Evolutionary conservation across 2,888 invertebrate genomes (phyloP), one percentile per base, ranked within the genome.

Genomic region (Endotricha flammealis): DNA sequence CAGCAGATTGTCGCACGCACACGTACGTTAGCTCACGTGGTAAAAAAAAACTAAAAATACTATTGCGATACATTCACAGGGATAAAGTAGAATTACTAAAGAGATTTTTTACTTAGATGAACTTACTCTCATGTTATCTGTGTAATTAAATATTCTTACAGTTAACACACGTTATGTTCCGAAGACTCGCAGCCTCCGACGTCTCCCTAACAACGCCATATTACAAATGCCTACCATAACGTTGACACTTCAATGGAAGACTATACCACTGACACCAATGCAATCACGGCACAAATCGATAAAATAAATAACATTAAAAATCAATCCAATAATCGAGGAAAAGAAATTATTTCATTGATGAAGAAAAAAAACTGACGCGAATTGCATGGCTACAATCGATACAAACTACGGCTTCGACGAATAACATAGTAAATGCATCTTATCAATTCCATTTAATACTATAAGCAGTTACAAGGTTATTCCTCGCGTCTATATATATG

Each of bases 181-280:
- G 37, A 16, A 16, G 20, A 20, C 20, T 20, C 20, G 8, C 20
- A 20, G 20, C 7, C 2, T 2, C n/a, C 20, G 8, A 6, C 6
- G 20, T 6, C 2, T 2, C n/a, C 20, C 6, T 20, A 7, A 20
- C 20, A 20, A 7, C 2, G 6, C 20, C 20, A 20, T 6, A 20
- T 2, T 20, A 20, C 20, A 20, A 20, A 20, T 32, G 24, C 14
- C 24, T 25, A 29, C 29, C 36, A 43, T 27, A 38, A 44, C 32
- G 50, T 66, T 62, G 64, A 63, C 66, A 67, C 61, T 44, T 60
- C 62, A 63, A 68, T 71, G 80, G 77, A 80, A 80, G 79, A 79
- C 78, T 52, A 55, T 43, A 46, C 53, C 49, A 50, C 56, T 50
- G 47, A 41, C 16, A 20, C 5, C 29, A 14, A 24, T 8, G 13